Evolutionary conservation across 2,113 vertebrate genomes (phyloP).

Genomic region (Beaufortia kweichowensis): DNA sequence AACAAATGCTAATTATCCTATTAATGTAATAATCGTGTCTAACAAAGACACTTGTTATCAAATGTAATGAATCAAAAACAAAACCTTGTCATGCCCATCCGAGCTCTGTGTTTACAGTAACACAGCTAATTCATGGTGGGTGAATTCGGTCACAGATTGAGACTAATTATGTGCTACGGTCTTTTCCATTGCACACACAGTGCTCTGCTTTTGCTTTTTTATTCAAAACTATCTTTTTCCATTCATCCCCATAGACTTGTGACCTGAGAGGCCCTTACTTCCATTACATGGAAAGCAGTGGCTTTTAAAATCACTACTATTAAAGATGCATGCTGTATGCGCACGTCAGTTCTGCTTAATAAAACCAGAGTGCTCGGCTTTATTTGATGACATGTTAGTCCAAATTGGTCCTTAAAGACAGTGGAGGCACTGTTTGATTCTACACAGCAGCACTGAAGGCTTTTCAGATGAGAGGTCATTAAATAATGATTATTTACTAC

Average conservation of each 20-base stretch:
- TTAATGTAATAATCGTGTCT: constrained; percentile 68
- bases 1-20: constrained; percentile 66
- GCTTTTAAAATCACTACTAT: constrained; percentile 19
- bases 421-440: constrained; percentile 7
- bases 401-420: constrained; percentile 44
- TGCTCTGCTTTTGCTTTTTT: constrained; percentile 24
- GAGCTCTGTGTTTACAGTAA: constrained; percentile 63
- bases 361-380: constrained; percentile 13
- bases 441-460: constrained; percentile 1
- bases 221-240: constrained; percentile 3
- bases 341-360: constrained; percentile 21
- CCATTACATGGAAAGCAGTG: constrained; percentile 23
- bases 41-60: constrained; percentile 68
- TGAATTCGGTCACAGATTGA: constrained; percentile 63
- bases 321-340: constrained; percentile 6
- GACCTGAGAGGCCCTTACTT: constrained; percentile 20
- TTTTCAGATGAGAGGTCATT: constrained; percentile 35
- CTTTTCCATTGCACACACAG: constrained; percentile 30
- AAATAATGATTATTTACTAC: constrained; percentile 37
- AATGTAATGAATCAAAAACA: constrained; percentile 70
- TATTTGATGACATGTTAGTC: constrained; percentile 27
- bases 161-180: constrained; percentile 61
- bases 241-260: constrained; percentile 14
- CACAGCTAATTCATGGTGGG: constrained; percentile 59
- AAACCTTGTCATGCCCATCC: constrained; percentile 63